Evolutionary conservation across 2,888 invertebrate species (phyloP), one percentile per base, ranked within the genome.

Genomic region (Meganola albula): DNA sequence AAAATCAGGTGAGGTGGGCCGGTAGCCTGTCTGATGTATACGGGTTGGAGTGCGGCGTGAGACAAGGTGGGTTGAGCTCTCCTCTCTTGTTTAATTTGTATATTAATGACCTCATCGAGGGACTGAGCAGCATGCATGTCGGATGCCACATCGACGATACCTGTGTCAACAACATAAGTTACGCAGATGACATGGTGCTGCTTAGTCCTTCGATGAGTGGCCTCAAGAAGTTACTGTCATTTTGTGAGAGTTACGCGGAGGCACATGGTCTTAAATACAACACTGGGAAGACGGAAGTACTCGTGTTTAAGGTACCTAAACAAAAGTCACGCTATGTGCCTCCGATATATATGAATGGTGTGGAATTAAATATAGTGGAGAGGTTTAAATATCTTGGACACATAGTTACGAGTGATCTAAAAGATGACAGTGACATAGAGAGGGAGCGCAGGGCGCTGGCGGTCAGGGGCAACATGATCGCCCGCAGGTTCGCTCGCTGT

Each of bases 101-200:
- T 12, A 18, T 34, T 10, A 31, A 31, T 8, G 7, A 13, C 6
- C 22, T 42, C 7, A 31, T 43, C 2, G 30, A n/a, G 30, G 31
- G 27, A 30, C 33, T 46, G 23, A 40, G 38, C 20, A 27, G 34
- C 16, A 32, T 31, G 12, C 13, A 23, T 18, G 16, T 31, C 8
- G 37, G 34, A 2, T 36, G 33, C 14, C 27, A 37, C 3, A 13
- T 39, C 5, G 35, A 27, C 10, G 27, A 10, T 2, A 14, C 20
- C 4, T 30, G 34, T 25, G 21, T 39, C 2, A 41, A 41, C 14
- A 41, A 37, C 12, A 7, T 45, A 2, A 41, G 39, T 9, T 41
- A 45, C 22, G 34, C 38, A 6, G 40, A 40, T 12, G 44, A 44
- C 16, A 40, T 37, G 35, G 44, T 34, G 34, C 40, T 40, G 3